These are phyloP conservation scores for Zosterops lateralis DNA, from an alignment of 2,113 vertebrate genomes.

Conservation along the genomic window DNA sequence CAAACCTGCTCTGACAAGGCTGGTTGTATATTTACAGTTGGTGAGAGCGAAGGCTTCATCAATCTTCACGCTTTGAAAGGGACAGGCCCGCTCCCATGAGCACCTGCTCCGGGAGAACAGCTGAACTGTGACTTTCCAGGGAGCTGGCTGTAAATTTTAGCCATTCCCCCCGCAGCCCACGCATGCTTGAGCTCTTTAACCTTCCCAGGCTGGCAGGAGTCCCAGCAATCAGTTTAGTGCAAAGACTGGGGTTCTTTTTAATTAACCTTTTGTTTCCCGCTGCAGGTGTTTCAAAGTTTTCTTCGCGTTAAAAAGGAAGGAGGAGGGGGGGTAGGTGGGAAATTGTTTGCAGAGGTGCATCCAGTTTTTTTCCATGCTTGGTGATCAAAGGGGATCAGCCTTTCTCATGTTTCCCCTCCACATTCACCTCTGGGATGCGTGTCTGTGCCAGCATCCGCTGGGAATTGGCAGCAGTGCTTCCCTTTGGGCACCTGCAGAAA, in stretches of 20 bases:
- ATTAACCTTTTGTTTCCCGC: constrained; percentile 71
- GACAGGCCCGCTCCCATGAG: constrained; percentile 69
- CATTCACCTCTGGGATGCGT: not conserved
- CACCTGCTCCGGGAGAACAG: constrained; percentile 74
- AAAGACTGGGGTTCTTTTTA: constrained; percentile 61
- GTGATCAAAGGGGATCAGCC: constrained; percentile 9
- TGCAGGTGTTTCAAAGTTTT: constrained; percentile 60
- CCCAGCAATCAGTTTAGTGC: constrained; percentile 64
- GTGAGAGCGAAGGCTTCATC: constrained; percentile 76
- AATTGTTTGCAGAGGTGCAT: not conserved
- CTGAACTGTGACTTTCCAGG: constrained; percentile 77
- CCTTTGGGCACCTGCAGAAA: not conserved
- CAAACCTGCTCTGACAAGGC: constrained; percentile 78
- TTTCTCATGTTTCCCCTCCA: not conserved
- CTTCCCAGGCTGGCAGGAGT: constrained; percentile 67
- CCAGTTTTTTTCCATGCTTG: not conserved
- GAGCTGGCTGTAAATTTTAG: constrained; percentile 71
- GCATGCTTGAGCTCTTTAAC: constrained; percentile 69
- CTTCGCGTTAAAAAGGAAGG: constrained; percentile 12
- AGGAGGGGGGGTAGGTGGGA: too few relatives aligned
- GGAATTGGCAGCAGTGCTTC: not conserved
- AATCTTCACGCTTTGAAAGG: constrained; percentile 74
- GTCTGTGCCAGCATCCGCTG: not conserved
- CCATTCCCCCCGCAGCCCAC: constrained; percentile 51
- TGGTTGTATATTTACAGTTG: constrained; percentile 81